A percentile compares a stretch with the other conserved stretches of the same genome.
Conservation (phyloP, 2,888 invertebrate species). For the Heteromurus nitidus region DNA sequence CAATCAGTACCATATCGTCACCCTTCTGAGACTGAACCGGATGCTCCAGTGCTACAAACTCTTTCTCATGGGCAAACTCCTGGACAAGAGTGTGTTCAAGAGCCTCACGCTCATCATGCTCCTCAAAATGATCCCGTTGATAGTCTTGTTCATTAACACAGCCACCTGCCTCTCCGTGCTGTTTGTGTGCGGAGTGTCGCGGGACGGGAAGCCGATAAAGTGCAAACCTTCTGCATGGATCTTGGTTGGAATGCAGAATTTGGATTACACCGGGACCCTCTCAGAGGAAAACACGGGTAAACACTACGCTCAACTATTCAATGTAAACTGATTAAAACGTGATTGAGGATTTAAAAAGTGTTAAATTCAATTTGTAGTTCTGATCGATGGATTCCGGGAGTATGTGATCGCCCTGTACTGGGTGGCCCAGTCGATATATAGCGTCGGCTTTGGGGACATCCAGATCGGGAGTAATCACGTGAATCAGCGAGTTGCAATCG, state of each 20-base stretch:
- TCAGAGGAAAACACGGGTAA: background rate
- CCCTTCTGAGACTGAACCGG: constrained; percentile 64
- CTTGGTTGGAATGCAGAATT: constrained; percentile 53
- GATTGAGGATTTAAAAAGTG: background rate
- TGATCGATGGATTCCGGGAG: constrained; percentile 41
- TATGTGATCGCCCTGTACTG: constrained; percentile 68
- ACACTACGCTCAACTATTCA: no score
- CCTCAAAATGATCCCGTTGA: constrained; percentile 69
- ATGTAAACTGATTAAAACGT: background rate
- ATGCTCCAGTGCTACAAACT: constrained; percentile 67
- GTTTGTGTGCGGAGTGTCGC: constrained; percentile 55
- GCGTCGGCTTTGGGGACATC: constrained; percentile 71
- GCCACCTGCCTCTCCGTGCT: constrained; percentile 60
- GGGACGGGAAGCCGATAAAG: constrained; percentile 35
- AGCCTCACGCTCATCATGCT: constrained; percentile 70
- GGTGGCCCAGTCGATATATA: constrained; percentile 60
- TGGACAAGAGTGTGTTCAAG: constrained; percentile 65
- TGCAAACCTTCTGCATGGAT: constrained; percentile 66
- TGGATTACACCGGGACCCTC: constrained; percentile 32
- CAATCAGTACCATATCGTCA: constrained; percentile 47
- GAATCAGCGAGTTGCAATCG: constrained; percentile 62
- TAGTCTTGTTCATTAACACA: constrained; percentile 67
- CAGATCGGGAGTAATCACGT: constrained; percentile 9
- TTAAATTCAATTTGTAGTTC: constrained; percentile 29
- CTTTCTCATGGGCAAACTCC: constrained; percentile 47